Conservation (phyloP, 2,888 invertebrate genomes). For the Bembecia ichneumoniformis region DNA sequence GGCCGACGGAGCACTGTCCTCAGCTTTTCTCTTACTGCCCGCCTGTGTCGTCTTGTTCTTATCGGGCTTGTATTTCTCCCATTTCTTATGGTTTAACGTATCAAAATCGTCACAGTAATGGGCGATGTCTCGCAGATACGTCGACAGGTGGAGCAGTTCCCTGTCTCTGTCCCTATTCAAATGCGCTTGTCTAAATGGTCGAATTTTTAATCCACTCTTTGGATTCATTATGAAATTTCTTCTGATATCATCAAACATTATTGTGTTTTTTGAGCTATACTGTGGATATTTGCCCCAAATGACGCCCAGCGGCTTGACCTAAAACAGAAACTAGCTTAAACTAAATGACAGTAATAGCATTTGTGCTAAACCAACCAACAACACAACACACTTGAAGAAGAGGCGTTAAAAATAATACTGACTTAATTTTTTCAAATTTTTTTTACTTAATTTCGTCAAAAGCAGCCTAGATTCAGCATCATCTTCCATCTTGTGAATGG, state of each 20-base stretch:
- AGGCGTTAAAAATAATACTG: not conserved
- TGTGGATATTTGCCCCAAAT: constrained; percentile 97
- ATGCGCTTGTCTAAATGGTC: constrained; percentile 93
- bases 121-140: constrained; percentile 88
- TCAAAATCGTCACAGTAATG: constrained; percentile 85
- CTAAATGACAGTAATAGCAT: too few relatives aligned
- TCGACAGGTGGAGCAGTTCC: constrained; percentile 85
- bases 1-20: constrained; percentile 46
- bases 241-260: constrained; percentile 97
- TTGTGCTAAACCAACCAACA: not conserved
- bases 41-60: constrained; percentile 38
- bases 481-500: too few relatives aligned
- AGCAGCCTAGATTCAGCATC: too few relatives aligned
- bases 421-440: not conserved
- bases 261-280: constrained; percentile 91
- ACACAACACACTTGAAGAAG: not conserved
- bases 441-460: too few relatives aligned
- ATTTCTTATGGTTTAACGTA: constrained; percentile 88
- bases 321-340: too few relatives aligned
- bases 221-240: constrained; percentile 99
- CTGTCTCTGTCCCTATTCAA: constrained; percentile 86
- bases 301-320: constrained; percentile 95
- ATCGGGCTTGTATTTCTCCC: constrained; percentile 84
- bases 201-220: constrained; percentile 90
- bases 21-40: constrained; percentile 61